Conservation (phyloP, 2,113 vertebrate species). For the Periophthalmodon schlosseri region DNA sequence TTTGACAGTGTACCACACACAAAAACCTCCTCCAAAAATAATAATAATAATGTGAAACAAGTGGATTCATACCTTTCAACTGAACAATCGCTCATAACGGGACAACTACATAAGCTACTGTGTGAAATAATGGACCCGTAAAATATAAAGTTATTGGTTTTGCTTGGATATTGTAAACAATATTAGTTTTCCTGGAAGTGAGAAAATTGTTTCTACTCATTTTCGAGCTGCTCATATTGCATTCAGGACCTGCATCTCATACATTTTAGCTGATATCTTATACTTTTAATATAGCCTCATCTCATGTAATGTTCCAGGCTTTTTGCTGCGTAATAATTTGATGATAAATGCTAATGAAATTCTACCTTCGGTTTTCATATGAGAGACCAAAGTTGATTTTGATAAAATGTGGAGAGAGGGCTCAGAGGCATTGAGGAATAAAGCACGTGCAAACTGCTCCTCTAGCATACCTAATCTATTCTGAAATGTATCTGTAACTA, state of each 20-base stretch:
- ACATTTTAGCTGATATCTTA: constrained; percentile 26
- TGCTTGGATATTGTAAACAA: constrained; percentile 33
- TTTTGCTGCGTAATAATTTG: constrained; percentile 8
- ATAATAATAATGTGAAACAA: constrained; percentile 33
- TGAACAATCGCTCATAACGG: constrained; percentile 17
- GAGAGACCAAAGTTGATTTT: constrained; percentile 46
- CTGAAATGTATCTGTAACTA: constrained; percentile 11
- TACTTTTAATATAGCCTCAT: background rate
- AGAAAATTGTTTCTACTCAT: constrained; percentile 36
- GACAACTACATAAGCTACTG: constrained; percentile 34
- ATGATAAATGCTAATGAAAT: constrained; percentile 54
- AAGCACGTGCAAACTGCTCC: constrained; percentile 14
- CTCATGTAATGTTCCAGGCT: constrained; percentile 20
- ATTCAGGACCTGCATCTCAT: constrained; percentile 9
- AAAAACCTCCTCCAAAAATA: constrained; percentile 43
- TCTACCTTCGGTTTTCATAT: constrained; percentile 43
- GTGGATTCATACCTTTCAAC: constrained; percentile 28
- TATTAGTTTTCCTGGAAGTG: constrained; percentile 46
- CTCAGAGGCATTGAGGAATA: constrained; percentile 21
- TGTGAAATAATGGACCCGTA: constrained; percentile 26
- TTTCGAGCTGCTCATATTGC: constrained; percentile 27
- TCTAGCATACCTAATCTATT: constrained; percentile 16
- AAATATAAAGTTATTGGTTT: constrained; percentile 42
- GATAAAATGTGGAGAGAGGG: constrained; percentile 23
- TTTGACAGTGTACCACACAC: constrained; percentile 33